Conservation (phyloP, 2,113 vertebrate species). For the Cyanocitta stelleri region DNA sequence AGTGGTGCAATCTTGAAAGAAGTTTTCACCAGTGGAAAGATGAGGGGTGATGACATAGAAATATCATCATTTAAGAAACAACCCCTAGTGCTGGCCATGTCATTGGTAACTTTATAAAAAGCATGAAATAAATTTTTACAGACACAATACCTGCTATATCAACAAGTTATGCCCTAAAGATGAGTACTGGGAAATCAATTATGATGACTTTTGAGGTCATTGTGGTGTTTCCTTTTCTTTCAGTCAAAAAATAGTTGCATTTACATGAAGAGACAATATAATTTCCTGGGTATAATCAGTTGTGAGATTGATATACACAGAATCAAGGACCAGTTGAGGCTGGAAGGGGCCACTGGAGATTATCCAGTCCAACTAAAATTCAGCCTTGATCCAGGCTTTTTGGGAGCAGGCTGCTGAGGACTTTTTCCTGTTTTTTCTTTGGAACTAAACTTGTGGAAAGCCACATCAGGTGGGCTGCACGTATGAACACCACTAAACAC, state of each 20-base stretch:
- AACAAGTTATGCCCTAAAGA: neutral
- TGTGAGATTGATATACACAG: neutral
- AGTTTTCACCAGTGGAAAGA: neutral
- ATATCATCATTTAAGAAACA: neutral
- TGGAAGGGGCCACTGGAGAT: neutral
- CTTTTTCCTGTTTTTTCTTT: neutral
- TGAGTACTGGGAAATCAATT: neutral
- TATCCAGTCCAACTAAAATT: neutral
- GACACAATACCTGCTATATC: neutral
- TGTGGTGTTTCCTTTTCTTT: neutral
- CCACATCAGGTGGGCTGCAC: neutral
- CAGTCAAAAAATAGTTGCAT: neutral
- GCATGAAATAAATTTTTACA: neutral
- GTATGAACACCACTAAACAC: neutral
- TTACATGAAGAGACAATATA: neutral
- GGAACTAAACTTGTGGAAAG: neutral
- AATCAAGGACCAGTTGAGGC: neutral
- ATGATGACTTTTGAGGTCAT: neutral
- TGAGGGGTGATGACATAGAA: neutral
- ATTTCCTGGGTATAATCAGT: neutral
- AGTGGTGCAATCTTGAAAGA: neutral
- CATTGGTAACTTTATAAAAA: neutral
- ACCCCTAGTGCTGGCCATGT: accelerated
- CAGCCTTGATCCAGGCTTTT: neutral
- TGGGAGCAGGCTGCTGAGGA: neutral